phyloP scores from a whole-genome alignment of 2,797 vertebrate species.

The Merluccius polli region DNA sequence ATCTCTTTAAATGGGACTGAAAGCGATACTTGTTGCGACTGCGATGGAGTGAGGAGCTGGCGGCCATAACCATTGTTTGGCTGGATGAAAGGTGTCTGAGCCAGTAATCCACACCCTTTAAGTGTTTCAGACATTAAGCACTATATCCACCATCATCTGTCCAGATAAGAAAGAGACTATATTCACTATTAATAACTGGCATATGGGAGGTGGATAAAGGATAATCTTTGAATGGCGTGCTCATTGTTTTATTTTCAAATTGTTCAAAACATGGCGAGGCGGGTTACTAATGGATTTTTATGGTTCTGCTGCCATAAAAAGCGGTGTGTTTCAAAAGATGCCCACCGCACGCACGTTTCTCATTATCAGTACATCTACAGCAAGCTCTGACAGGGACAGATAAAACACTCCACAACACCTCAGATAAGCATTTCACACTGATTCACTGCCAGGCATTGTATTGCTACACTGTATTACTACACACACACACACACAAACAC shows the following conservation, averaged over 20 bases:
- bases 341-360: slow-evolving; percentile 16
- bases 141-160: slow-evolving; percentile 6
- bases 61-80: slow-evolving; percentile 19
- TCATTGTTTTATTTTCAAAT: no score
- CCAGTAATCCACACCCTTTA: slow-evolving; percentile 14
- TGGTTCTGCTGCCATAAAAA: neutral
- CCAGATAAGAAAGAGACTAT: neutral
- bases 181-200: neutral
- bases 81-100: slow-evolving; percentile 21
- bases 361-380: slow-evolving; percentile 31
- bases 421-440: neutral
- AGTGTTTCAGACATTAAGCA: slow-evolving; percentile 17
- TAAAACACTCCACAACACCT: slow-evolving; percentile 9
- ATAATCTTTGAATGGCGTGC: neutral
- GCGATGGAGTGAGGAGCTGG: slow-evolving; percentile 11
- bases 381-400: slow-evolving; percentile 39
- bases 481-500: neutral
- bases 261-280: neutral
- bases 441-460: neutral
- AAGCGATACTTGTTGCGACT: slow-evolving; percentile 4
- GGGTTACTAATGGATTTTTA: neutral
- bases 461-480: neutral
- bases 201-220: neutral
- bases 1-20: slow-evolving; percentile 16
- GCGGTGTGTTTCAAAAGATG: slow-evolving; percentile 7